Evolutionary conservation across 2,113 vertebrate species (phyloP), one percentile per base, ranked within the genome.

Genomic region (Pelmatolapia mariae): DNA sequence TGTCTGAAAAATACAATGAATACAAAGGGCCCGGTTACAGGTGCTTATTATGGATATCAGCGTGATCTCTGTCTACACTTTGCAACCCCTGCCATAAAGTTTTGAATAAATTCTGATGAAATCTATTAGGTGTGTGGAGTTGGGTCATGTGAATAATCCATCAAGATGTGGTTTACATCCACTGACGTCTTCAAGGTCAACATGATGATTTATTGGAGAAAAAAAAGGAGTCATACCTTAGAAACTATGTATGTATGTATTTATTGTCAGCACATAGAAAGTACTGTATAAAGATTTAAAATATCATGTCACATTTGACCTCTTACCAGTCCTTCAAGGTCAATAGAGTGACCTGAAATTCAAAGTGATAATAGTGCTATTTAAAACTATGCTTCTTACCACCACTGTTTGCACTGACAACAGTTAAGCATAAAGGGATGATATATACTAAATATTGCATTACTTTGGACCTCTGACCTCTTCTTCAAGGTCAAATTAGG

Each of bases 1-100:
- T 96, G 96, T 85, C 96, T 96, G 89, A 3, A 47, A 53, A 13
- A 15, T 10, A 76, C 40, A 36, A 59, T 10, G 3, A 47, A 63
- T 11, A 63, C 29, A 63, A 40, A 73, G 4, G 47, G 5, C 5
- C 7, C 1, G 7, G 40, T 56, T 54, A 54, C 12, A 40, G 9
- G 36, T 19, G 16, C 24, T 76, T 73, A 47, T 47, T 45, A 18
- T 26, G n/a, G 12, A 45, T 50, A 29, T 52, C n/a, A 36, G 36
- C 13, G 24, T 47, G 15, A 47, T 31, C 24, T 19, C 24, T 76
- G 71, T 47, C 40, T 45, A 45, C 15, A 76, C 19, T 1, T n/a
- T 53, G 10, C n/a, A 3, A 8, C 5, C n/a, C 4, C n/a, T 29
- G 24, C 43, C 24, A 24, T 40, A 24, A 40, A 22, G 12, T 2